Evolutionary conservation across 2,888 invertebrate species (phyloP), one percentile per base, ranked within the genome.

Genomic region (Quadriops clusia): DNA sequence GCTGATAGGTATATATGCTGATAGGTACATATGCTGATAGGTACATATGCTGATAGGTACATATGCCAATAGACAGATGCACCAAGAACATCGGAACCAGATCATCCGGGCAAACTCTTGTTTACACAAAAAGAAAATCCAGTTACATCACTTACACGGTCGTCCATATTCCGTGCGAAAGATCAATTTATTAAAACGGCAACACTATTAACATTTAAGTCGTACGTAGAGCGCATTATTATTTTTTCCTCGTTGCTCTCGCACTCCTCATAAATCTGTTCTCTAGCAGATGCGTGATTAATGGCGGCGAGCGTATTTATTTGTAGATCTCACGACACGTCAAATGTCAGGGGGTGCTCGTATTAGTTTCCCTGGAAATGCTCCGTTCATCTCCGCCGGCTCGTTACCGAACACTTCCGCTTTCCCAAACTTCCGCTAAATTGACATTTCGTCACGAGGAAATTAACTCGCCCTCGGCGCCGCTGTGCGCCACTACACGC

Each of bases 281-380:
- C 28, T 28, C 7, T 28, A 28, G 21, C 21, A 10, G 26, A 16
- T 26, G 15, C 26, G 24, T 30, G 30, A 30, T 30, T 30, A 21
- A 30, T 30, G 12, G 8, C 2, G n/a, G 23, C n/a, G n/a, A n/a
- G n/a, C n/a, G n/a, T n/a, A n/a, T n/a, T n/a, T 21, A 27, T 33
- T 33, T 27, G 18, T 8, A 36, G 29, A 28, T 25, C 28, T 25
- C 23, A 33, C 21, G 12, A 32, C 24, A 15, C 29, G 33, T 33
- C 33, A 30, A 33, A 33, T 33, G 33, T 33, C 33, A 30, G 29
- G 29, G 28, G 28, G 18, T 25, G 32, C 28, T 36, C 30, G 23
- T 31, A 30, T 30, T 34, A 34, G 31, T 33, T 30, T 17, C 30
- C 16, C 24, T 17, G 22, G 28, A 37, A 37, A 37, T 34, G 29